Evolutionary conservation across 2,113 vertebrate species (phyloP), one percentile per base, ranked within the genome.

Genomic region (Malurus cyaneus): DNA sequence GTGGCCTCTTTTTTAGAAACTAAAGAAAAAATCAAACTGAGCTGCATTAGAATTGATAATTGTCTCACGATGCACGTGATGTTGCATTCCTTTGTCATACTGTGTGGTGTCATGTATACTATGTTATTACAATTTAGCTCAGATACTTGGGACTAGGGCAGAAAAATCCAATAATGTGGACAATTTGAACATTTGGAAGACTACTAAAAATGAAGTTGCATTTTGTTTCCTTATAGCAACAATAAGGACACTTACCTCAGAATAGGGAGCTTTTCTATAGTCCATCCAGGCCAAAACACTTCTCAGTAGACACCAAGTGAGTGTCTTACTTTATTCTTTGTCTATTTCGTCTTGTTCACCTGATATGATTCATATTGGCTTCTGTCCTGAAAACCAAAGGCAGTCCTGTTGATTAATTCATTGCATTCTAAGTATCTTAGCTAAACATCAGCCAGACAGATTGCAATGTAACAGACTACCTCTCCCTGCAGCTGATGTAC

Each of bases 21-120:
- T 14, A 50, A 62, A 56, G 34, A 8, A 17, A 49, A 29, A 25
- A 19, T 44, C 5, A 78, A 18, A 14, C 12, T 8, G 20, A 9
- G 8, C 2, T 70, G 28, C 0, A 1, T 17, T 77, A 9, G n/a
- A 16, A 47, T 19, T 72, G 18, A 5, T 54, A 59, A 4, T 46
- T 72, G 42, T 19, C 2, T 3, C 8, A 6, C 10, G 19, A 24
- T 53, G 4, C 1, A 2, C 0, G 0, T 11, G 20, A 32, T 39
- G 11, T 19, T 62, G 9, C 18, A 12, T 71, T 71, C 8, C 87
- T 16, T 64, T 79, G 4, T 64, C 18, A 50, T 66, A 49, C 9
- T 57, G 2, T 28, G 18, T 69, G 21, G 46, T 2, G 0, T 72
- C 1, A 4, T 42, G 4, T 42, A 13, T 80, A 11, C 18, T 57